phyloP scores from a whole-genome alignment of 2,888 invertebrate species.

The Ochropleura leucogaster region DNA sequence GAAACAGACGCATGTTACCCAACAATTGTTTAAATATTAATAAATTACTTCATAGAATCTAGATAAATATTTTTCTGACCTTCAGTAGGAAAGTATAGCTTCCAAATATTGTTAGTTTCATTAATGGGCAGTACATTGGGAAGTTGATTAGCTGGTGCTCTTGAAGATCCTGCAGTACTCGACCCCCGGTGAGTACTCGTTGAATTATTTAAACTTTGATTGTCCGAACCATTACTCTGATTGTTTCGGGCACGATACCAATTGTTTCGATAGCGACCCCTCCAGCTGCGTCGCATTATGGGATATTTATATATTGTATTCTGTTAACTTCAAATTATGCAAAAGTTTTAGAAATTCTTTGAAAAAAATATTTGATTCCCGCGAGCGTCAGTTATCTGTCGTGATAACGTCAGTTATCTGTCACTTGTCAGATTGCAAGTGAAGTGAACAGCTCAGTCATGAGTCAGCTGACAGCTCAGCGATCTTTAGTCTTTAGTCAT shows the following conservation, averaged over 20 bases:
- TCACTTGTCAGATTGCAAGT: too few relatives aligned
- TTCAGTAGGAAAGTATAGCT: conserved; percentile 94
- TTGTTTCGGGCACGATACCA: conserved; percentile 75
- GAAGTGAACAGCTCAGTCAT: too few relatives aligned
- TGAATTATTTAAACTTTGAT: conserved; percentile 77
- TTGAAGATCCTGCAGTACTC: conserved; percentile 76
- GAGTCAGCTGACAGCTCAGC: too few relatives aligned
- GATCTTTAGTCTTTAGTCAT: too few relatives aligned
- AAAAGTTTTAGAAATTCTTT: not conserved
- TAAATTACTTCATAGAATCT: not conserved
- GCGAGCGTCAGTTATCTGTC: conserved; percentile 16
- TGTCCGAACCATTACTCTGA: conserved; percentile 69
- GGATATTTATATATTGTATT: too few relatives aligned
- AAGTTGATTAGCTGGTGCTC: conserved; percentile 84
- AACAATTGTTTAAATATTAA: not conserved
- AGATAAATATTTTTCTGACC: conserved; percentile 79
- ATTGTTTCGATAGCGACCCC: conserved; percentile 83
- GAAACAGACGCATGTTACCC: conserved; percentile 51
- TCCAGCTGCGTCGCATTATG: conserved; percentile 85
- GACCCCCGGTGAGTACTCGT: conserved; percentile 69
- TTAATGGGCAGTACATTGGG: conserved; percentile 78
- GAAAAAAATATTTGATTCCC: conserved; percentile 32
- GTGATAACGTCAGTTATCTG: not conserved
- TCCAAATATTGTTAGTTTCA: conserved; percentile 93
- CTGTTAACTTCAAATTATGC: not conserved